Evolutionary conservation across 2,888 invertebrate genomes (phyloP), one percentile per base, ranked within the genome.

Genomic region (Sarcophaga carnaria): DNA sequence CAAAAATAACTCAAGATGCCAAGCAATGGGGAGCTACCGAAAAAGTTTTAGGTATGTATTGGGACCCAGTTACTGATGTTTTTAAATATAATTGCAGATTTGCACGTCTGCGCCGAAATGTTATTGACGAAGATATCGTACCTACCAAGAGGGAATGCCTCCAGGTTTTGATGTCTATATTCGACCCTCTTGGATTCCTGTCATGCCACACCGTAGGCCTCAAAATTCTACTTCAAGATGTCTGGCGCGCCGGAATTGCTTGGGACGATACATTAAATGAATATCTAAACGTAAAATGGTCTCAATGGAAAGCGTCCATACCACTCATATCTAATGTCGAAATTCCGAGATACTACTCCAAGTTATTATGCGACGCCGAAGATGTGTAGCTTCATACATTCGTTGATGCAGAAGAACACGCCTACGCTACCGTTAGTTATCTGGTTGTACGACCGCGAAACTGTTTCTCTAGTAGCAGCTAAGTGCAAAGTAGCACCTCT

Each of bases 11-110:
- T 27, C 27, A 27, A 79, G 25, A 54, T 20, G 27, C 27, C 27
- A 27, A 27, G 27, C 11, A 80, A 84, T 80, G 69, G 76, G 85
- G 77, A 10, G 62, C 80, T 5, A 74, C 69, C 1, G 81, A 81
- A 64, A 85, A 87, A 60, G n/a, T 87, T 25, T 49, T 85, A 47
- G 85, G 81, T 74, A 80, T 88, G 80, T 80, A 66, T 83, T 88
- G 88, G 83, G 82, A 86, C 14, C 80, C 83, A 8, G 80, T 62
- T 74, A 77, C 66, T 25, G 86, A 88, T 17, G 49, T 60, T 2
- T 88, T 88, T 54, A 77, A 69, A 62, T 88, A 88, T 81, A 83
- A 49, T 78, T 87, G 49, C 66, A 87, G 80, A 81, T 88, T 88
- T 67, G 72, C 85, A 17, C 69, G 80, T 4, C 66, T 86, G 11